A percentile compares a stretch with the other conserved stretches of the same genome.
Conservation (phyloP, 2,888 invertebrate species). For the Lasiommata megera region DNA sequence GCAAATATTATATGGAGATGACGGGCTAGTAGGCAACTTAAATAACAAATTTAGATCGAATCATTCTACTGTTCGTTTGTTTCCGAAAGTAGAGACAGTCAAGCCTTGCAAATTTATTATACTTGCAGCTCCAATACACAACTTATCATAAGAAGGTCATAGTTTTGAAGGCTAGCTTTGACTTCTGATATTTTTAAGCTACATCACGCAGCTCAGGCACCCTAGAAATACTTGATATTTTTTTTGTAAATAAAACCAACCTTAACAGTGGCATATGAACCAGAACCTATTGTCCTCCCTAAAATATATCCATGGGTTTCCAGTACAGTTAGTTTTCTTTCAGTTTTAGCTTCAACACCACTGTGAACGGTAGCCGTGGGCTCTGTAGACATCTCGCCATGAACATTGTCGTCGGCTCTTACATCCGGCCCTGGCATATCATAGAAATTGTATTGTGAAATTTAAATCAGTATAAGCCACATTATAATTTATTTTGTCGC, state of each 20-base stretch:
- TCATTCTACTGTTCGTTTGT: too few relatives aligned
- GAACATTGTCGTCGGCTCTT: constrained; percentile 74
- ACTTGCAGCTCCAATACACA: too few relatives aligned
- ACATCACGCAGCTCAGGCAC: too few relatives aligned
- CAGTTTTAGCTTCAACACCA: constrained; percentile 66
- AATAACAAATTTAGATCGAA: too few relatives aligned
- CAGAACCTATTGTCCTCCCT: constrained; percentile 89
- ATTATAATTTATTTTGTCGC: constrained; percentile 68
- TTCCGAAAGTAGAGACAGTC: too few relatives aligned
- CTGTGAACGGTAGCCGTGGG: constrained; percentile 70
- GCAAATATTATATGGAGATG: too few relatives aligned
- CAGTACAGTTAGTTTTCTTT: constrained; percentile 83
- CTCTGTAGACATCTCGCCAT: constrained; percentile 74
- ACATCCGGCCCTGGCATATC: constrained; percentile 80
- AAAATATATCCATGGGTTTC: constrained; percentile 89
- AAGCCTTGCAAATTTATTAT: too few relatives aligned
- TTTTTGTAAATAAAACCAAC: constrained; percentile 56
- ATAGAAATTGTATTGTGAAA: constrained; percentile 59
- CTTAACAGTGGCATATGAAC: constrained; percentile 91
- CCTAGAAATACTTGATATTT: background rate
- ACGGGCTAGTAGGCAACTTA: too few relatives aligned
- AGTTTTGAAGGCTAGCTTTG: too few relatives aligned
- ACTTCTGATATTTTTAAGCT: too few relatives aligned
- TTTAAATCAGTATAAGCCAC: constrained; percentile 55
- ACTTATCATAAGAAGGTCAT: too few relatives aligned